Percentiles rank a stretch among this genome's conserved stretches.
These are phyloP conservation scores for Oxystoma pomonae DNA, from an alignment of 2,888 invertebrate species.

Conservation along the genomic window DNA sequence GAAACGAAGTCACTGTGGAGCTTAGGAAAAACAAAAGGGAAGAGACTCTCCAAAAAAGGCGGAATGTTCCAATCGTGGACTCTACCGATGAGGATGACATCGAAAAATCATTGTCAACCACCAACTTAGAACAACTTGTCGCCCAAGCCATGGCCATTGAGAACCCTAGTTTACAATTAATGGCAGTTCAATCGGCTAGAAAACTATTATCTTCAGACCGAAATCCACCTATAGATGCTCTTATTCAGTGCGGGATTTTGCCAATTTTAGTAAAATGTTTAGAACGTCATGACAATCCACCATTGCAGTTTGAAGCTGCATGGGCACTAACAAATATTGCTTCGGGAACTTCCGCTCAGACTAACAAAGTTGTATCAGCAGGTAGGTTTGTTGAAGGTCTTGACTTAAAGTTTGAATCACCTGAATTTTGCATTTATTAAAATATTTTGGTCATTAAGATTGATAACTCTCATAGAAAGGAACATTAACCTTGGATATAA, in stretches of 20 bases:
- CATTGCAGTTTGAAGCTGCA: conserved; percentile 94
- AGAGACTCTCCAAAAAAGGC: conserved; percentile 90
- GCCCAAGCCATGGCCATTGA: conserved; percentile 78
- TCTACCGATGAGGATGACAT: conserved; percentile 79
- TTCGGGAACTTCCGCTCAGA: conserved; percentile 84
- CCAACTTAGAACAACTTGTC: conserved; percentile 79
- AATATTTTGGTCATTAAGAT: too few species aligned
- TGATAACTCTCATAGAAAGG: too few species aligned
- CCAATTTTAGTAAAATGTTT: conserved; percentile 85
- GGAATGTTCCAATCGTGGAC: conserved; percentile 90
- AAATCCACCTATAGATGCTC: conserved; percentile 96
- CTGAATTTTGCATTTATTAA: too few species aligned
- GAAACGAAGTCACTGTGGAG: conserved; percentile 96
- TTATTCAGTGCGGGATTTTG: conserved; percentile 91
- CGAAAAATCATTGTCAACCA: conserved; percentile 63
- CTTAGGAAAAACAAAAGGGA: conserved; percentile 97
- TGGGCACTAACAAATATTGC: conserved; percentile 98
- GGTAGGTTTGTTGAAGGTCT: conserved; percentile 57
- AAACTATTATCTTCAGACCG: conserved; percentile 95
- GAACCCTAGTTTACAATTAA: conserved; percentile 75
- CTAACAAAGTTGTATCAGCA: conserved; percentile 84
- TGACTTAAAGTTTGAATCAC: too few species aligned
- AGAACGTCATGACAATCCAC: conserved; percentile 78
- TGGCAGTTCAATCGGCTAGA: conserved; percentile 91
- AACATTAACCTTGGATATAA: too few species aligned